A percentile compares a stretch with the other conserved stretches of the same genome.
Conservation (phyloP, 2,888 invertebrate genomes). For the Diogma glabrata region DNA sequence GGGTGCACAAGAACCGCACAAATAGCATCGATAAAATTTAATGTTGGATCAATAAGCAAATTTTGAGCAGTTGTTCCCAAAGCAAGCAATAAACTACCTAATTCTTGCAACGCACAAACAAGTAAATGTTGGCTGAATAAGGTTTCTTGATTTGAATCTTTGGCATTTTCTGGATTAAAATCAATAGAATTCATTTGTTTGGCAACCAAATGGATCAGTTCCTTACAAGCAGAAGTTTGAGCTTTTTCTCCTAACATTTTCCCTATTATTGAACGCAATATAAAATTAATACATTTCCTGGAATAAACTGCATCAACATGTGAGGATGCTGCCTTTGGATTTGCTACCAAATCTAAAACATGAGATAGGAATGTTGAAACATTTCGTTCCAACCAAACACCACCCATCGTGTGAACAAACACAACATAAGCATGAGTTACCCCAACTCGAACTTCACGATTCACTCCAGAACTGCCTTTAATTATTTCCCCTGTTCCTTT, state of each 20-base stretch:
- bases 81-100: slow-evolving; percentile 78
- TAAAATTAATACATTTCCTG: slow-evolving; percentile 92
- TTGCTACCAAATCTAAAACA: slow-evolving; percentile 84
- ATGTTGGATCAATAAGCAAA: slow-evolving; percentile 74
- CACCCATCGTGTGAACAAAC: slow-evolving; percentile 87
- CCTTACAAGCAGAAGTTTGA: slow-evolving; percentile 89
- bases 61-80: slow-evolving; percentile 92
- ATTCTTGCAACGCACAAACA: slow-evolving; percentile 86
- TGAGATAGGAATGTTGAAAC: slow-evolving; percentile 77
- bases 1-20: slow-evolving; percentile 78
- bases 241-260: slow-evolving; percentile 95
- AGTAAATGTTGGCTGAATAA: slow-evolving; percentile 81
- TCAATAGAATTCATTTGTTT: slow-evolving; percentile 94
- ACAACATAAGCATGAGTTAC: slow-evolving; percentile 96
- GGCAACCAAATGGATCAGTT: slow-evolving; percentile 80
- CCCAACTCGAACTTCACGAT: slow-evolving; percentile 92
- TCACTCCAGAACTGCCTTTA: slow-evolving; percentile 86
- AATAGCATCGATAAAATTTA: slow-evolving; percentile 52
- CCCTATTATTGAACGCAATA: slow-evolving; percentile 81
- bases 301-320: slow-evolving; percentile 98
- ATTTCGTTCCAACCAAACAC: slow-evolving; percentile 90
- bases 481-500: slow-evolving; percentile 92
- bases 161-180: slow-evolving; percentile 84
- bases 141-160: slow-evolving; percentile 83
- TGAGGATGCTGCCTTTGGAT: slow-evolving; percentile 89